Evolutionary conservation across 2,113 vertebrate species (phyloP), one percentile per base, ranked within the genome.

Genomic region (Aphyosemion australe): DNA sequence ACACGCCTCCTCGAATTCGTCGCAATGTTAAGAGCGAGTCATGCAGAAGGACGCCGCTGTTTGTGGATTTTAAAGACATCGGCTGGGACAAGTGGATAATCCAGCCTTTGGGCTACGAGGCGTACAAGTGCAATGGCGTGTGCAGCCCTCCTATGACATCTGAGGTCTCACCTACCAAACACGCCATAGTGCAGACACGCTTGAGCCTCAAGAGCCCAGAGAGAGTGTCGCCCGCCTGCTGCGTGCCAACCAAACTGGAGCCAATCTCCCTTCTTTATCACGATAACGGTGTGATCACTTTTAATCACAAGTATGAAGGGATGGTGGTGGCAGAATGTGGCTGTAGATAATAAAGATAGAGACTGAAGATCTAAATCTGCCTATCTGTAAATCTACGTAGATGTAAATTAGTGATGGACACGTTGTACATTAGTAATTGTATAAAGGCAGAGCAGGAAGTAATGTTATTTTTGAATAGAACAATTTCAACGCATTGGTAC

Each of bases 261-360:
- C 95, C 97, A 43, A 99, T 99, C 72, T 95, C 97, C 0, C 94
- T 99, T 32, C 96, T 99, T 80, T 99, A 98, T 79, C 54, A 93
- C 62, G 92, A 94, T 49, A 95, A 95, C 6, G 96, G 94, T 0
- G 94, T 97, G 2, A 93, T 98, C 82, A 98, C 96, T 47, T 96
- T 95, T 88, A 97, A 97, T 87, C 95, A 95, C 85, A 97, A 96
- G 84, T 99, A 99, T 0, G 97, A 99, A 78, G 96, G 94, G 53
- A 99, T 99, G 97, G 94, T 95, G 8, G 97, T 99, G 58, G 93
- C 95, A 2, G 97, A 99, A 84, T 99, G 97, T 11, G 97, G 97
- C 71, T 99, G 97, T 82, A 94, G 96, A 99, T 99, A 99, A 32
- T 37, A 56, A 26, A 26, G 26, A 26, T 26, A 26, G 26, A 26